Evolutionary conservation across 2,113 vertebrate genomes (phyloP).

Genomic region (Oncorhynchus nerka): DNA sequence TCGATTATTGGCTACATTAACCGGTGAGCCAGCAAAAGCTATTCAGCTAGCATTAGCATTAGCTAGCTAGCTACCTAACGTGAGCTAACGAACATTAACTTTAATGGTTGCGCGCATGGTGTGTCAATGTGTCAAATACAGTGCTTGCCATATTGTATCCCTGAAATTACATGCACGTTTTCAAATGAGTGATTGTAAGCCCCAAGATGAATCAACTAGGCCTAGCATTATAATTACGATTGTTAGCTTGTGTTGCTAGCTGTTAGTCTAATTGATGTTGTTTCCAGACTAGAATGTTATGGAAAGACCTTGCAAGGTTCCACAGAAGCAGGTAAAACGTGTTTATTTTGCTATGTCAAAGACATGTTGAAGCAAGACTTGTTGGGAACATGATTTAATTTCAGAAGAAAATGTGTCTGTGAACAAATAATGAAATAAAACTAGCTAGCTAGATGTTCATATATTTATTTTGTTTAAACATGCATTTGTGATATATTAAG

Average conservation of each 20-base stretch:
- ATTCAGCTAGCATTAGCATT: neutral
- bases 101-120: neutral
- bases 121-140: neutral
- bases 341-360: neutral
- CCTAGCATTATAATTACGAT: neutral
- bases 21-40: constrained; percentile 3
- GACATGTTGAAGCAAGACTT: neutral
- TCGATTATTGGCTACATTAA: neutral
- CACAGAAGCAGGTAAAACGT: constrained; percentile 24
- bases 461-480: neutral
- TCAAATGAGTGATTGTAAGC: neutral
- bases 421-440: neutral
- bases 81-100: neutral
- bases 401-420: neutral
- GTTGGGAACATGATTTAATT: neutral
- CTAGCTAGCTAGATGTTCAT: neutral
- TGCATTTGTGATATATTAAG: neutral
- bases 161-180: neutral
- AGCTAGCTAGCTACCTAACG: no score
- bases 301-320: constrained; percentile 7
- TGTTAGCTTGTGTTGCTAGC: neutral
- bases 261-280: neutral
- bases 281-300: constrained; percentile 31
- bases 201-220: neutral
- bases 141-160: neutral